Base-by-base conservation (phyloP, 2,888 invertebrate species). In the Agrotis exclamationis region DNA sequence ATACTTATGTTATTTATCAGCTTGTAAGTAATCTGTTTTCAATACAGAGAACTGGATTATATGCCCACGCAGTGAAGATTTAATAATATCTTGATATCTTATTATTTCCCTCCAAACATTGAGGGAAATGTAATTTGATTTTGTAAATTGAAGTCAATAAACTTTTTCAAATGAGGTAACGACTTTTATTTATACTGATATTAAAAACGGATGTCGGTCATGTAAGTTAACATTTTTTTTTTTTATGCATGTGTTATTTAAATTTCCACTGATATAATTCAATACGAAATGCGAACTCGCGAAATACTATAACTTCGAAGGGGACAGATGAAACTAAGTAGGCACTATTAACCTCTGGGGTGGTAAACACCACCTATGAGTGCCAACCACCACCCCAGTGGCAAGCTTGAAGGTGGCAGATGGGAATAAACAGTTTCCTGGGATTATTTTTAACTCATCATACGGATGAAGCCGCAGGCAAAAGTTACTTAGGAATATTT, bases 21-120 rank as follows among this genome's bases (percentile, higher is more conserved):
- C 20, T 53, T 70, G 54, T 18, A 13, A 33, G 11, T 48, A 59
- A 63, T 65, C 50, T 70, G 70, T 54, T 76, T 58, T 54, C 53
- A 45, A 63, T 44, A 63, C 9, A 50, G 16, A 6, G 28, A n/a
- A 0, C 28, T 44, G 33, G 22, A 18, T 62, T 53, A 58, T 13
- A 59, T 2, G 4, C 64, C 69, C 51, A 76, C 70, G 53, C 76
- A 45, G 44, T 28, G 5, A 59, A 63, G 11, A 47, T 76, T 58
- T 45, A 65, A 70, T 63, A 54, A 72, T 20, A 39, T 24, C 50
- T 13, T 18, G 14, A 53, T 13, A 28, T 58, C 39, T 63, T 65
- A 51, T 54, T 63, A 58, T 54, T 63, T 53, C 13, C 20, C 20
- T 22, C 24, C 39, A 57, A 70, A 51, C 18, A 24, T 53, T 60